Base-by-base conservation (phyloP, 2,113 vertebrate species). In the Nannobrachium achirus region DNA sequence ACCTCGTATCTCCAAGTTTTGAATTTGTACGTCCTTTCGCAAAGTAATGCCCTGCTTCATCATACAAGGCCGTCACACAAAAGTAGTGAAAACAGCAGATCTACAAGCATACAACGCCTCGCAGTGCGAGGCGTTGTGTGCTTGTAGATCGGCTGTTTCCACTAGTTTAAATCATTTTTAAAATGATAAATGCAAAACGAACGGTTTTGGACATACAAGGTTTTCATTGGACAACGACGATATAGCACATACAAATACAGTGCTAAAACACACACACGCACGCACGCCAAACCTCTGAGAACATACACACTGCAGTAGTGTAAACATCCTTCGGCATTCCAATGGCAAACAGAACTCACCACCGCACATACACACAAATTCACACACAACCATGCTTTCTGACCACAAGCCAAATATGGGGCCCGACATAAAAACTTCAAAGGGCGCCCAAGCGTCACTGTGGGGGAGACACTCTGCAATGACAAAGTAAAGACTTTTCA, bases 351-450 rank as follows among this genome's bases (percentile, higher is more conserved):
- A 70, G 71, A 83, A 83, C 25, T 81, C 67, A 74, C 51, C 73
- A 73, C 74, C 59, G n/a, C n/a, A 66, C 72, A 87, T 73, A 75
- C 46, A 63, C 71, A 74, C 70, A 70, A 63, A 66, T 69, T 85
- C 72, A 76, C 69, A 83, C 81, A 81, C 33, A 53, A 42, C 72
- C 69, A 58, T 62, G 52, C 62, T 80, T 66, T 57, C 42, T 6
- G 45, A 65, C 85, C 84, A 7, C 80, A 75, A 69, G 63, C 67
- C 70, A 81, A 82, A 87, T 76, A 75, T 49, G 52, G 82, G 70
- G 68, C 75, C 74, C 53, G 60, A 61, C 66, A 65, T 62, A 81
- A 75, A 65, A 56, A 79, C 82, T 83, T 81, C 72, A 89, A 88
- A 88, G 77, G 16, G 7, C 19, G 78, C 10, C 62, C 44, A 38